Conservation (phyloP, 92 coral and sea anemone species). For the Scolanthus callimorphus region DNA sequence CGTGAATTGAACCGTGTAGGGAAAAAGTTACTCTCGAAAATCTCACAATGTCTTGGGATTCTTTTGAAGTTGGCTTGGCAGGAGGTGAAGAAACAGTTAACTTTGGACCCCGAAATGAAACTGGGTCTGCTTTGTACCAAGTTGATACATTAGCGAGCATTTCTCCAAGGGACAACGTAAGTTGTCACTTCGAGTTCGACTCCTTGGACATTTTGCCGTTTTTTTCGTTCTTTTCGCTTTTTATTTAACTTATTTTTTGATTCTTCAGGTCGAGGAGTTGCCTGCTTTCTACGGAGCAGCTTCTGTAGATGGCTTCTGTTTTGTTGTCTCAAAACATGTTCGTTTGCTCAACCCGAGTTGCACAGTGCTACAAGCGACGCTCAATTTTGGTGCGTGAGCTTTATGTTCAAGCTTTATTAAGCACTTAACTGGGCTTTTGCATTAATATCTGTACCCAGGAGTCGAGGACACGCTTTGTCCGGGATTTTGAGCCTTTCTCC, state of each 20-base stretch:
- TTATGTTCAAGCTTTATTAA: too few relatives aligned
- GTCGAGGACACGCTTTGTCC: too few relatives aligned
- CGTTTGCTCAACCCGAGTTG: conserved; percentile 71
- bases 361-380: conserved; percentile 59
- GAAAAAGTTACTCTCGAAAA: neutral
- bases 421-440: too few relatives aligned
- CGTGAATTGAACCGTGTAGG: neutral
- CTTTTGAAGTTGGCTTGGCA: conserved; percentile 86
- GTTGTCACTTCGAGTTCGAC: too few relatives aligned
- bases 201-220: too few relatives aligned
- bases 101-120: conserved; percentile 79
- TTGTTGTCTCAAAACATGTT: conserved; percentile 68
- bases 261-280: conserved; percentile 33
- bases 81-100: conserved; percentile 92
- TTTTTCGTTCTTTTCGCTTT: neutral
- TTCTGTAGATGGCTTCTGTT: conserved; percentile 70
- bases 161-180: conserved; percentile 72
- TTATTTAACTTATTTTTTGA: neutral
- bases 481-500: too few relatives aligned
- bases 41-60: conserved; percentile 79
- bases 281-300: conserved; percentile 53
- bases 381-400: conserved; percentile 82
- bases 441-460: too few relatives aligned
- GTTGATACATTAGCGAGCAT: conserved; percentile 84
- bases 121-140: conserved; percentile 80